These are phyloP conservation scores for Bubo scandiacus DNA, from an alignment of 2,113 vertebrate species.

Conservation along the genomic window DNA sequence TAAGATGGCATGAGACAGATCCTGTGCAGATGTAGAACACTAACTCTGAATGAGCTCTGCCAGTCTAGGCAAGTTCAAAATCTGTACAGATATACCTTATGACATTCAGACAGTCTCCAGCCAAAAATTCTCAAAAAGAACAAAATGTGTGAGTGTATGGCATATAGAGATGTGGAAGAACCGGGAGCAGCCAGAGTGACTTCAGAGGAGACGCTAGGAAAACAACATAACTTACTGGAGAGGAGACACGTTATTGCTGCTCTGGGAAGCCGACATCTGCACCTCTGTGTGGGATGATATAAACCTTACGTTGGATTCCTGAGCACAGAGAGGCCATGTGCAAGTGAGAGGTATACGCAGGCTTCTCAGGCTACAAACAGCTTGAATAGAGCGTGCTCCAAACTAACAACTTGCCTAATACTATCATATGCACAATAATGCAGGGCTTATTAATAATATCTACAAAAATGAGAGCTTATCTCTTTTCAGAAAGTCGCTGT, in stretches of 20 bases:
- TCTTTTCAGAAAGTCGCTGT: background rate
- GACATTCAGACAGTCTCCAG: background rate
- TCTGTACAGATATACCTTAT: background rate
- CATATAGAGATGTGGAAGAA: background rate
- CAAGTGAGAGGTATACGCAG: background rate
- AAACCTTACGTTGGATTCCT: constrained; percentile 63
- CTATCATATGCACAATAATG: background rate
- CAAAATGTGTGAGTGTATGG: background rate
- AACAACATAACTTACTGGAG: constrained; percentile 57
- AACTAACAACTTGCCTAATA: background rate
- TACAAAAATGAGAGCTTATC: background rate
- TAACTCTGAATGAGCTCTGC: background rate
- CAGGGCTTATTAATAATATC: background rate
- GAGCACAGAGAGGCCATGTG: constrained; percentile 48
- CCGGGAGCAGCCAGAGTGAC: constrained; percentile 22
- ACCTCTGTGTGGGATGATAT: constrained; percentile 61
- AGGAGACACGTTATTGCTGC: constrained; percentile 62
- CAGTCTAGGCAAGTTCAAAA: constrained; percentile 12
- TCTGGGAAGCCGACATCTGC: constrained; percentile 63
- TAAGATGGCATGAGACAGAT: background rate
- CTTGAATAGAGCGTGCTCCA: background rate
- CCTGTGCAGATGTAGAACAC: background rate
- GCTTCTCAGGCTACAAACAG: background rate
- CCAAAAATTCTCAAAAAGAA: constrained; percentile 28
- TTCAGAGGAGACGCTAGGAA: constrained; percentile 46